Evolutionary conservation across 2,797 vertebrate genomes (phyloP).

Genomic region (Cyclopterus lumpus): DNA sequence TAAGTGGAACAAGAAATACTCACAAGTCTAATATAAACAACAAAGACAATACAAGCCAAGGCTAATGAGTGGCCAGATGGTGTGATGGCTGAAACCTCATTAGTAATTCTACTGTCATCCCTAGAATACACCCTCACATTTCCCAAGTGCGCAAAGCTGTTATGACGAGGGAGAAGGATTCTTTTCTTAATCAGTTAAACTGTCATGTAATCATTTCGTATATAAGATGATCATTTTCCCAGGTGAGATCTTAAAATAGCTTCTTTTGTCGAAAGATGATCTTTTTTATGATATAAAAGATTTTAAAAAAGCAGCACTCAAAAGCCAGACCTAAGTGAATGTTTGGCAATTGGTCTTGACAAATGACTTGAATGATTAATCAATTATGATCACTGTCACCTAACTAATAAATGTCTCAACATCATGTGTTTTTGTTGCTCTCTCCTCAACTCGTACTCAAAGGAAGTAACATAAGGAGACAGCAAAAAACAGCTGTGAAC

Average conservation of each 20-base stretch:
- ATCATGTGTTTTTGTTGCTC: not conserved
- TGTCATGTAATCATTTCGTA: not conserved
- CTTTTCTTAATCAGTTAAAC: constrained; percentile 3
- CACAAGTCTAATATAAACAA: constrained; percentile 50
- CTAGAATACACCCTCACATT: constrained; percentile 46
- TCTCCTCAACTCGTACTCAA: not conserved
- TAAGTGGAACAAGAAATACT: constrained; percentile 32
- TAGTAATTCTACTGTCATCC: constrained; percentile 57
- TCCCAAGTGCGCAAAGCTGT: constrained; percentile 14
- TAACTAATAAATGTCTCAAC: not conserved
- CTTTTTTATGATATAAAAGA: not conserved
- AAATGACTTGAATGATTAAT: not conserved
- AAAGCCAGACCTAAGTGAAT: not conserved
- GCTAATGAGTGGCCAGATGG: constrained; percentile 73
- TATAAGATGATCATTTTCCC: not conserved
- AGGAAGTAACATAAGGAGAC: not conserved
- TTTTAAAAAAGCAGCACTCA: not conserved
- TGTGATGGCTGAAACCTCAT: constrained; percentile 60
- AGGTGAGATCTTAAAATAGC: not conserved
- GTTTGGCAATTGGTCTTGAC: not conserved
- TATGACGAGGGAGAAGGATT: not conserved
- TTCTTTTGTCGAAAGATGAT: not conserved
- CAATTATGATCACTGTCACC: not conserved
- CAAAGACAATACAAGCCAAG: constrained; percentile 46
- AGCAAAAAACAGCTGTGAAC: too few species aligned